Evolutionary conservation across 2,113 vertebrate genomes (phyloP).

Genomic region (Phrynosoma platyrhinos): DNA sequence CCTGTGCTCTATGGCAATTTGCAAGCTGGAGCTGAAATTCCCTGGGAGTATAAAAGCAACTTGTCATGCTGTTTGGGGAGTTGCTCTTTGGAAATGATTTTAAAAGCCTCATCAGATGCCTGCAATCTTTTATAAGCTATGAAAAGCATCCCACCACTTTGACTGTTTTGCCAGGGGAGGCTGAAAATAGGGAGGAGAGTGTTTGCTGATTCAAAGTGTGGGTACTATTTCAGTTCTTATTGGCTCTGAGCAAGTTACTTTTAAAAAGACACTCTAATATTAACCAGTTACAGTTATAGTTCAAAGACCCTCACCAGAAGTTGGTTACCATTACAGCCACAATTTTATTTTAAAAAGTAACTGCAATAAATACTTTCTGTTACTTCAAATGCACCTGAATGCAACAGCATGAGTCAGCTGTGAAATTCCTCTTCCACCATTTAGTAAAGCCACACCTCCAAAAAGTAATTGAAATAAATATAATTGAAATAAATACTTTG

Average conservation of each 20-base stretch:
- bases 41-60: conserved; percentile 11
- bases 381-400: too few relatives aligned
- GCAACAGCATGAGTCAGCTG: too few relatives aligned
- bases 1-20: not conserved
- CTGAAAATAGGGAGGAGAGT: not conserved
- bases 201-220: not conserved
- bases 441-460: too few relatives aligned
- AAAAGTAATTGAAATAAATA: too few relatives aligned
- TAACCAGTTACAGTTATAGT: too few relatives aligned
- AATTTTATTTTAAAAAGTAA: too few relatives aligned
- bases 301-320: too few relatives aligned
- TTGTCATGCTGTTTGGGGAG: not conserved
- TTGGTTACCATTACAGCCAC: too few relatives aligned
- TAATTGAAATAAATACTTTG: too few relatives aligned
- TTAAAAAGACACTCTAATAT: not conserved
- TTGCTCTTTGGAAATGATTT: not conserved
- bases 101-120: not conserved
- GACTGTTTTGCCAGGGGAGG: not conserved
- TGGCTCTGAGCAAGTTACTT: not conserved
- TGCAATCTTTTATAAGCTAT: not conserved
- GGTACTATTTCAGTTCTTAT: not conserved
- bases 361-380: too few relatives aligned
- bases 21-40: not conserved
- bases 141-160: not conserved
- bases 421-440: too few relatives aligned